Percentiles rank a stretch among this genome's conserved stretches.
phyloP scores from a whole-genome alignment of 2,113 vertebrate genomes.

The Myodes glareolus region DNA sequence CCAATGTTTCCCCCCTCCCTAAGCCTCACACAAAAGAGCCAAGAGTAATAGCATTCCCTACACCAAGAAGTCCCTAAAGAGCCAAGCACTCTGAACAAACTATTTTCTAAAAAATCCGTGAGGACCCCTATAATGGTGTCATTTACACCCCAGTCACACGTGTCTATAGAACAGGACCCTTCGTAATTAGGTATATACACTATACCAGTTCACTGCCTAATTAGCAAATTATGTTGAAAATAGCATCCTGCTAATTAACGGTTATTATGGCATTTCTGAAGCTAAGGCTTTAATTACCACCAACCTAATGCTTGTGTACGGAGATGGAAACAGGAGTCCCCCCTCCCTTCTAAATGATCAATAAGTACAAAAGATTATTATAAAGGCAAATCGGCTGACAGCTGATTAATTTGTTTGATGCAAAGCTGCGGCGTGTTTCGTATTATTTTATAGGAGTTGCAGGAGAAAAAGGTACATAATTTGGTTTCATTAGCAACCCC shows the following conservation, averaged over 20 bases:
- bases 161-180: conserved; percentile 91
- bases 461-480: conserved; percentile 93
- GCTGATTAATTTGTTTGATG: conserved; percentile 93
- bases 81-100: conserved; percentile 83
- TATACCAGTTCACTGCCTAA: conserved; percentile 94
- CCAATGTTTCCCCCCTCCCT: background rate
- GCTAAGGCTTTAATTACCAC: conserved; percentile 98
- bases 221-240: conserved; percentile 99
- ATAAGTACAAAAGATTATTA: conserved; percentile 92
- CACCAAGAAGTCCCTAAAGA: conserved; percentile 74
- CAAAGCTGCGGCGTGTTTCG: conserved; percentile 92
- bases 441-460: conserved; percentile 93
- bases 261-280: conserved; percentile 99
- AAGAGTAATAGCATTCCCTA: conserved; percentile 7
- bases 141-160: conserved; percentile 96
- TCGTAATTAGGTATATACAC: conserved; percentile 96
- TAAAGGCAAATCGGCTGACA: conserved; percentile 89
- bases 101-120: conserved; percentile 84
- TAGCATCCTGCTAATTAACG: conserved; percentile 99
- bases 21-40: conserved; percentile 44
- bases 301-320: conserved; percentile 92
- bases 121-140: conserved; percentile 92
- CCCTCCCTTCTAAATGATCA: conserved; percentile 88
- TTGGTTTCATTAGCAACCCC: conserved; percentile 94
- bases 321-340: conserved; percentile 74